Conservation (phyloP, 2,888 invertebrate species). For the Pecten maximus region DNA sequence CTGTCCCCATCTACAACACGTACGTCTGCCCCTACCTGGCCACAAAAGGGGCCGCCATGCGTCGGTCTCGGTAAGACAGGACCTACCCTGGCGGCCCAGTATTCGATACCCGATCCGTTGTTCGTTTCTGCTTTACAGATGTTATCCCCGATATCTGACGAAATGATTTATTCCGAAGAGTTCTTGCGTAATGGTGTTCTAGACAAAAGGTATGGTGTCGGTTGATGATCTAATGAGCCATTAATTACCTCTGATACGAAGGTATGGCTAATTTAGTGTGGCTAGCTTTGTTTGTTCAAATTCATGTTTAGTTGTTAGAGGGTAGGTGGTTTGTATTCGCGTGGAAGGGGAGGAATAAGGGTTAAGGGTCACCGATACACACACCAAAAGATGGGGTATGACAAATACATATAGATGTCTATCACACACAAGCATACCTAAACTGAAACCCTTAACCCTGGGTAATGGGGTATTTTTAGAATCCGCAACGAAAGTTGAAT, state of each 20-base stretch:
- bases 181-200: slow-evolving; percentile 17
- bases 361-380: neutral
- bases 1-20: neutral
- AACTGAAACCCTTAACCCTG: neutral
- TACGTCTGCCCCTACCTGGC: neutral
- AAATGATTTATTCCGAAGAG: slow-evolving; percentile 33
- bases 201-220: neutral
- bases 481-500: neutral
- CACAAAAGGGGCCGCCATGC: slow-evolving; percentile 18
- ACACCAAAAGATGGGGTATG: neutral
- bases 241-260: slow-evolving; percentile 20
- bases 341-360: neutral
- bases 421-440: neutral
- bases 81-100: neutral
- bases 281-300: neutral
- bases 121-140: neutral
- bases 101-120: slow-evolving; percentile 18
- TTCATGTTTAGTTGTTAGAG: neutral
- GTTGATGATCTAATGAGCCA: slow-evolving; percentile 29
- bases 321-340: neutral
- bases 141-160: slow-evolving; percentile 29
- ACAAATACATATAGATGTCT: neutral
- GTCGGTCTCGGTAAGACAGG: neutral
- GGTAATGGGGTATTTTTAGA: neutral
- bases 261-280: neutral